Base-by-base conservation (phyloP, 1,140 invertebrate genomes). In the Papilio aristodemus region DNA sequence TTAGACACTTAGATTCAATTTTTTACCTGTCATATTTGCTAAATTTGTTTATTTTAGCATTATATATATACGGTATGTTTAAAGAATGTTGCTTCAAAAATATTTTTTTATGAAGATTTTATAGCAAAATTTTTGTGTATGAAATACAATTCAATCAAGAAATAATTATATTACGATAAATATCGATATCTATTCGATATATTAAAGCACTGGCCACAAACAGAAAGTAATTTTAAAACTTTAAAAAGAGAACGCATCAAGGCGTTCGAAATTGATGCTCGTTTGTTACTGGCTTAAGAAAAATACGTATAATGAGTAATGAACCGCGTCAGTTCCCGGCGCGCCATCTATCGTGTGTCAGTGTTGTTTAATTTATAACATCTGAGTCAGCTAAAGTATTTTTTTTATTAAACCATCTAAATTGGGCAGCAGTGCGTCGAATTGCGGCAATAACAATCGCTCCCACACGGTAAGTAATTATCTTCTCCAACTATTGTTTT, bases 241-340 rank as follows among this genome's bases (percentile, higher is more conserved):
- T n/a, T 62, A 27, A 62, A 62, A 63, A 39, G 27, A 57, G 54
- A 64, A 64, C 22, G 10, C 60, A 19, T 38, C 38, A 22, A 57
- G 22, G 6, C 7, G 1, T 57, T 57, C 41, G 9, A 62, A 62
- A 38, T 62, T 9, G 59, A 17, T 22, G 59, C 60, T 64, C 41
- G 25, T 66, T 66, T 46, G 50, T 50, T 36, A 67, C 11, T 7
- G 14, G 68, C 73, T 62, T 74, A 70, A 74, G 69, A 63, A 71
- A 75, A 63, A 43, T 63, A 17, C 32, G 10, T 74, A 11, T 10
- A 79, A 77, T 82, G 80, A 84, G 74, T 82, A 84, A 82, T 75
- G 73, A 72, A 64, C 25, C 43, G 72, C 72, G 74, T 74, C 74
- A 71, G 64, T 66, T 58, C 22, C 43, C 43, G 66, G 17, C 67